Evolutionary conservation across 2,888 invertebrate species (phyloP).

Genomic region (Neria commutata): DNA sequence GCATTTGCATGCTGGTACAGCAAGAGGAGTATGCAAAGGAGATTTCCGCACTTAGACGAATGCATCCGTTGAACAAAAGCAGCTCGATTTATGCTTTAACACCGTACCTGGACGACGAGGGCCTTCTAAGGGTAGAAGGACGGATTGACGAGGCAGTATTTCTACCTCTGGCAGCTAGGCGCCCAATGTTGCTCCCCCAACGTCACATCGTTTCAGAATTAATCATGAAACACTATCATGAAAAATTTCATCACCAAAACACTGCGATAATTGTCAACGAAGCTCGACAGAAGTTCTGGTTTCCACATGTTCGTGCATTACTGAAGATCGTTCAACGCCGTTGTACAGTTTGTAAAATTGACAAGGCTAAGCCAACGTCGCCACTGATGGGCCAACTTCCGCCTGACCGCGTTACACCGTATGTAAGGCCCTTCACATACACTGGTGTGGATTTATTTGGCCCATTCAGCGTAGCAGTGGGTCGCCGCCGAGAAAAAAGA

Average conservation of each 20-base stretch:
- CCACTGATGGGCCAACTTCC: constrained; percentile 37
- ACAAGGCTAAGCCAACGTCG: constrained; percentile 22
- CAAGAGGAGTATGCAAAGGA: constrained; percentile 7
- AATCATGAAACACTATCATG: constrained; percentile 13
- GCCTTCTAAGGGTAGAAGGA: constrained; percentile 8
- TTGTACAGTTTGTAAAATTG: constrained; percentile 11
- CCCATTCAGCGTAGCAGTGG: constrained; percentile 28
- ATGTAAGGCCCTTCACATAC: constrained; percentile 26
- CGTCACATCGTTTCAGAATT: constrained; percentile 3
- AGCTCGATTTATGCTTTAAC: constrained; percentile 10
- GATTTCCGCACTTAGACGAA: background rate
- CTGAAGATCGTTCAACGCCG: constrained; percentile 19
- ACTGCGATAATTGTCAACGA: constrained; percentile 18
- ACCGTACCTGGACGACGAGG: constrained; percentile 16
- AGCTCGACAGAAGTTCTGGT: constrained; percentile 25
- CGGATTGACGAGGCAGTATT: constrained; percentile 23
- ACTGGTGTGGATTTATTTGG: too few relatives aligned
- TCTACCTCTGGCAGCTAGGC: constrained; percentile 17
- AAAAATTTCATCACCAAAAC: constrained; percentile 20
- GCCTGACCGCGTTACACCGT: constrained; percentile 25
- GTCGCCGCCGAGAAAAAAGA: constrained; percentile 20
- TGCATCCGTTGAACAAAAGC: background rate
- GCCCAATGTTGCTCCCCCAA: constrained; percentile 18
- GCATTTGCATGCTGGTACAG: background rate
- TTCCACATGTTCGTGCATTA: constrained; percentile 17